phyloP scores from a whole-genome alignment of 2,888 invertebrate species.

The Drosophila pseudotakahashii region DNA sequence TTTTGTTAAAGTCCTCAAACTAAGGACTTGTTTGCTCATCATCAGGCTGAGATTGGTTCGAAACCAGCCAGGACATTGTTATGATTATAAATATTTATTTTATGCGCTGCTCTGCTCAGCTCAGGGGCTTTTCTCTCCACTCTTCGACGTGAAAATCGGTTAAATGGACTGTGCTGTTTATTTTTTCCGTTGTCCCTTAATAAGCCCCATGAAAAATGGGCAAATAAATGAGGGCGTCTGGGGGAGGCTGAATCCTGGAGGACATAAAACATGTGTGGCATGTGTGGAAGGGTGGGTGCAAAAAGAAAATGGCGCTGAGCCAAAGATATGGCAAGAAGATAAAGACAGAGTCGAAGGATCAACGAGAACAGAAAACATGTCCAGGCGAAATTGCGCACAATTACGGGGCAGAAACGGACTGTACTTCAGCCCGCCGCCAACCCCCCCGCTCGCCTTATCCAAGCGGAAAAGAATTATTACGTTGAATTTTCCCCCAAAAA shows the following conservation, averaged over 20 bases:
- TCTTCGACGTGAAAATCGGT: slow-evolving; percentile 62
- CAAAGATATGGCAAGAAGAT: slow-evolving; percentile 6
- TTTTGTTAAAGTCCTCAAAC: slow-evolving; percentile 47
- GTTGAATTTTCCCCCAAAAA: slow-evolving; percentile 59
- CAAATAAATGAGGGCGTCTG: slow-evolving; percentile 39
- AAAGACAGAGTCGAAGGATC: slow-evolving; percentile 33
- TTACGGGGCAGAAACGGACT: slow-evolving; percentile 53
- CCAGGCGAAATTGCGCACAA: slow-evolving; percentile 67
- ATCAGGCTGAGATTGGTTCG: slow-evolving; percentile 54
- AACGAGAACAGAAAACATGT: slow-evolving; percentile 52
- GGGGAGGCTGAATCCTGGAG: slow-evolving; percentile 12
- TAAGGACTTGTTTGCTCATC: slow-evolving; percentile 67
- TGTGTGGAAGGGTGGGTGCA: slow-evolving; percentile 17
- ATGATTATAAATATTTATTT: slow-evolving; percentile 75
- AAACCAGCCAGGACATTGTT: slow-evolving; percentile 62
- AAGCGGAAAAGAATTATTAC: slow-evolving; percentile 82
- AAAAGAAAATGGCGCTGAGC: slow-evolving; percentile 39
- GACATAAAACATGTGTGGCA: slow-evolving; percentile 31
- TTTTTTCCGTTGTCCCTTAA: slow-evolving; percentile 71
- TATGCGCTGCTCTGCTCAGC: slow-evolving; percentile 51
- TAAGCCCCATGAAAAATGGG: slow-evolving; percentile 69
- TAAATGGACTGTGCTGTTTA: slow-evolving; percentile 74
- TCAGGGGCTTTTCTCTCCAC: slow-evolving; percentile 6
- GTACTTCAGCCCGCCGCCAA: slow-evolving; percentile 6
- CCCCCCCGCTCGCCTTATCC: slow-evolving; percentile 61